These are phyloP conservation scores for Mandrillus leucophaeus DNA, from an alignment of 2,113 vertebrate genomes.

Conservation along the genomic window DNA sequence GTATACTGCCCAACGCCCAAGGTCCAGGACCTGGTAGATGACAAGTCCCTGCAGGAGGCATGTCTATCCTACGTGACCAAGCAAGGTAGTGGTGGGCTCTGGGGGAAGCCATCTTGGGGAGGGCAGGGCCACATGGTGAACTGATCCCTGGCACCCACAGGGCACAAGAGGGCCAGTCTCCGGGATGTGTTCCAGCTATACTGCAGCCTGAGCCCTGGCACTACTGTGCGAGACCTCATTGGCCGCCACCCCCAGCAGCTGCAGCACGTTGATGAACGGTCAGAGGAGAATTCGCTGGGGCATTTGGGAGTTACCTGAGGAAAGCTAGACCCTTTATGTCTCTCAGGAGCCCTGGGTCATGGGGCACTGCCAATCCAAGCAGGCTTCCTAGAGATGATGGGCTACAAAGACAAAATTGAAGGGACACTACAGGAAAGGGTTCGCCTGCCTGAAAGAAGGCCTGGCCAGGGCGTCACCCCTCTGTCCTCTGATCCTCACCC, in stretches of 20 bases:
- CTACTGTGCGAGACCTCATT: constrained; percentile 89
- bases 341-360: no score
- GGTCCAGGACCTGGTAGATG: constrained; percentile 96
- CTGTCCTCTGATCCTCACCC: background rate
- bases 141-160: constrained; percentile 78
- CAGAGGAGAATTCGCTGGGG: constrained; percentile 14
- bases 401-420: background rate
- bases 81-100: constrained; percentile 85
- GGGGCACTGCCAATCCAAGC: background rate
- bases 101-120: background rate
- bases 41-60: constrained; percentile 95
- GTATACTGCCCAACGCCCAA: constrained; percentile 97
- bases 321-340: background rate
- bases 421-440: background rate
- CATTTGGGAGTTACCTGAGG: background rate
- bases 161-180: constrained; percentile 93
- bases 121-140: background rate
- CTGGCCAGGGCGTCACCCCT: background rate
- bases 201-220: constrained; percentile 90
- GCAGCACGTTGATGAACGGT: constrained; percentile 96
- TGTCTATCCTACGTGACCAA: constrained; percentile 95
- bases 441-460: background rate
- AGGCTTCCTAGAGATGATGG: background rate
- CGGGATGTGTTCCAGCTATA: constrained; percentile 94
- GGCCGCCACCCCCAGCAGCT: constrained; percentile 95